Conservation (phyloP, 2,888 invertebrate species). For the Metacarcinus magister region DNA sequence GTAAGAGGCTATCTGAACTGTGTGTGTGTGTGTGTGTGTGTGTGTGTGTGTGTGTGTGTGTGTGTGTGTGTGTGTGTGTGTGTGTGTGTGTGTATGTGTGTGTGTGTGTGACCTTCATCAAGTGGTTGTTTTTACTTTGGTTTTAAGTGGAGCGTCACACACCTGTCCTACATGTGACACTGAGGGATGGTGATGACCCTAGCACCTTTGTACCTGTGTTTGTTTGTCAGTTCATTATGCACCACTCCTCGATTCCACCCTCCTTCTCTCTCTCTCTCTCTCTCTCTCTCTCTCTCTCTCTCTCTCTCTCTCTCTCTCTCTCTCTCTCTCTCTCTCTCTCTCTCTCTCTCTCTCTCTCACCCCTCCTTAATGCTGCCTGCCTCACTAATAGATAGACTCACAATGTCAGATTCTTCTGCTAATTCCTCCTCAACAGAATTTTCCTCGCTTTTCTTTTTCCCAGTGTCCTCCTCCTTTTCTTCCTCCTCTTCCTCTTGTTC, state of each 20-base stretch:
- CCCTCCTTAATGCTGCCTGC: conserved; percentile 51
- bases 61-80: conserved; percentile 46
- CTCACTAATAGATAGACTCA: conserved; percentile 40
- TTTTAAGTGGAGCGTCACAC: background rate
- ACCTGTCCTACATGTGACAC: background rate
- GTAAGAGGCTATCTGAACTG: background rate
- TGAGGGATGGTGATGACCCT: background rate
- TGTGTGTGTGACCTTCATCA: background rate
- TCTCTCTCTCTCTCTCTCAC: background rate
- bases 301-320: background rate
- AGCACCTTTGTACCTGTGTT: background rate
- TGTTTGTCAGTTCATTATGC: background rate
- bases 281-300: background rate
- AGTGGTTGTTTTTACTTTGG: background rate
- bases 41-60: conserved; percentile 8
- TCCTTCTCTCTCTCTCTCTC: background rate
- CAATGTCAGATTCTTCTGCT: conserved; percentile 46
- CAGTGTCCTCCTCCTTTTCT: background rate
- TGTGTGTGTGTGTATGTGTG: conserved; percentile 56
- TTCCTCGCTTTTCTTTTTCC: conserved; percentile 7
- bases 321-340: background rate
- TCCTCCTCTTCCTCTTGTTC: background rate
- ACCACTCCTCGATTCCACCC: background rate
- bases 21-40: background rate
- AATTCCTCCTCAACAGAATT: conserved; percentile 30